Percentiles rank a stretch among this genome's conserved stretches.
Evolutionary conservation across 2,888 invertebrate species (phyloP).

Genomic region (Boloria euphrosyne): DNA sequence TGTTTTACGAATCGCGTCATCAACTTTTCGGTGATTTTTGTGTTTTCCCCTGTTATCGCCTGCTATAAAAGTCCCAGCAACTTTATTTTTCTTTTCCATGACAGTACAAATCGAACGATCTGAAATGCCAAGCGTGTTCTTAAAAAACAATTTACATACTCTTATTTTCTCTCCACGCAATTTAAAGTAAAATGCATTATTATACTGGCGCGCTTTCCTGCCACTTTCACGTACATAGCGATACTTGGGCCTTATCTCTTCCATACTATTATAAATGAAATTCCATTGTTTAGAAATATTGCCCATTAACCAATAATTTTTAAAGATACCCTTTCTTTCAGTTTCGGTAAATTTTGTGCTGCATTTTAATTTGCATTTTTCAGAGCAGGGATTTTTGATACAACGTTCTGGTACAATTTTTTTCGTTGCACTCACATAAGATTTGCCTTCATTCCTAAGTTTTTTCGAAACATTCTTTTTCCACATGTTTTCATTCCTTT

Average conservation of each 20-base stretch:
- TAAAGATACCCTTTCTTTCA: constrained; percentile 27
- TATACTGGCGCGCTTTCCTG: constrained; percentile 11
- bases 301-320: constrained; percentile 31
- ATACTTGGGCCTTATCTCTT: constrained; percentile 25
- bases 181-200: constrained; percentile 32
- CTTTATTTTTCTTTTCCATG: constrained; percentile 21
- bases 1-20: neutral
- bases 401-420: constrained; percentile 29
- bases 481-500: constrained; percentile 27
- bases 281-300: constrained; percentile 26
- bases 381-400: constrained; percentile 28
- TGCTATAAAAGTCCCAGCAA: neutral
- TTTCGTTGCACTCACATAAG: constrained; percentile 28
- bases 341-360: constrained; percentile 22
- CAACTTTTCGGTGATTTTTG: neutral
- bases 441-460: constrained; percentile 27
- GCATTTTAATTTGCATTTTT: constrained; percentile 35
- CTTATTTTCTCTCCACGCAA: constrained; percentile 31
- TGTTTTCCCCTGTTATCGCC: neutral
- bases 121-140: constrained; percentile 37
- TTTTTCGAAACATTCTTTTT: constrained; percentile 31
- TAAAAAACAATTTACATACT: constrained; percentile 38
- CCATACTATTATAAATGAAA: constrained; percentile 22
- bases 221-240: constrained; percentile 15
- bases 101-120: constrained; percentile 36